Percentiles rank a stretch among this genome's conserved stretches.
phyloP scores from a whole-genome alignment of 2,113 vertebrate genomes.

The Callaeas wilsoni region DNA sequence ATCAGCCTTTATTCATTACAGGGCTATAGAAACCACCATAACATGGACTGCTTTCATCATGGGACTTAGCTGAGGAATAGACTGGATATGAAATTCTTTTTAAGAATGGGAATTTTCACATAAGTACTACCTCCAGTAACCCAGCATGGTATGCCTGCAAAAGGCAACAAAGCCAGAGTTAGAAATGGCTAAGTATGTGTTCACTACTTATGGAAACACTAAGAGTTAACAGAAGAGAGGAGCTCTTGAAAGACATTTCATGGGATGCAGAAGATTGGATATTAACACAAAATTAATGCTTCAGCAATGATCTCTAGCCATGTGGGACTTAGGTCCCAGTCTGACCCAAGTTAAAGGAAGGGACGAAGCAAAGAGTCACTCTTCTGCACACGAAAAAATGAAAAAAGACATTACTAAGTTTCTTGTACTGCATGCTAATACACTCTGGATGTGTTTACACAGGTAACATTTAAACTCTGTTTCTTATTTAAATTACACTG shows the following conservation, averaged over 20 bases:
- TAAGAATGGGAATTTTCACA: not conserved
- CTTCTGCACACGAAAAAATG: not conserved
- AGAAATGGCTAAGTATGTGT: not conserved
- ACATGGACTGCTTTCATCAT: not conserved
- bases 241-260: not conserved
- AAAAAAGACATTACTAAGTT: not conserved
- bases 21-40: not conserved
- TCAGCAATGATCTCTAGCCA: not conserved
- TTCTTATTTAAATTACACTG: not conserved
- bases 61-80: not conserved
- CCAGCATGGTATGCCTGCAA: not conserved
- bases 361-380: not conserved
- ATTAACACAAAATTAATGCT: not conserved
- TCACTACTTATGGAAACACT: not conserved
- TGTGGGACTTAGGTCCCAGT: not conserved
- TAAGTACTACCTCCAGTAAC: not conserved
- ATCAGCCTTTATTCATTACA: not conserved
- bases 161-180: not conserved
- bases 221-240: not conserved
- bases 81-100: not conserved
- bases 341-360: not conserved
- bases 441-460: fast-evolving
- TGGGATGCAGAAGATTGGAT: not conserved
- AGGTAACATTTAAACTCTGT: not conserved
- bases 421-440: not conserved